These are phyloP conservation scores for Idaea straminata DNA, from an alignment of 2,888 invertebrate species.

Conservation along the genomic window DNA sequence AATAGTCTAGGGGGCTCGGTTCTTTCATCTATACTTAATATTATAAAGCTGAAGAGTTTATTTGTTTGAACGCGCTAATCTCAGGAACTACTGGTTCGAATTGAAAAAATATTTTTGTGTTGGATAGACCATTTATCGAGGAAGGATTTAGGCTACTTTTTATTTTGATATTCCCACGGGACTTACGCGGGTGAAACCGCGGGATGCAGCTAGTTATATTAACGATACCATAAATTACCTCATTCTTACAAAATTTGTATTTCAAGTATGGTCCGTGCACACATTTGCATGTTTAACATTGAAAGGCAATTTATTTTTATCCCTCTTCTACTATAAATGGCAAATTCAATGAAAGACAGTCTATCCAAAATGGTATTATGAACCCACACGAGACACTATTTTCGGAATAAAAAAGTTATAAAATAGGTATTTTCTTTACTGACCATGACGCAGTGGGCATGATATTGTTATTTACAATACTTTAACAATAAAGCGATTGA, in stretches of 20 bases:
- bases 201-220: too few relatives aligned
- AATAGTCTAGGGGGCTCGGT: too few relatives aligned
- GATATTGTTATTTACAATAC: neutral
- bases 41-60: too few relatives aligned
- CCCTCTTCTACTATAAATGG: neutral
- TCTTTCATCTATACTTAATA: too few relatives aligned
- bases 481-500: neutral
- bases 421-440: neutral
- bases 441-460: neutral
- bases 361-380: neutral
- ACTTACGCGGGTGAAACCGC: too few relatives aligned
- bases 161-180: too few relatives aligned
- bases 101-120: too few relatives aligned
- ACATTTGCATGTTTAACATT: neutral
- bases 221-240: neutral
- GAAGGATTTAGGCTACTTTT: too few relatives aligned
- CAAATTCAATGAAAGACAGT: neutral
- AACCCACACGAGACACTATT: neutral
- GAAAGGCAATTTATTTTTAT: neutral
- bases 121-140: too few relatives aligned
- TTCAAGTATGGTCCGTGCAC: constrained; percentile 1
- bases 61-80: too few relatives aligned
- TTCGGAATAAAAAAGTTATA: neutral
- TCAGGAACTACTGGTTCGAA: too few relatives aligned
- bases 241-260: neutral